These are phyloP conservation scores for Gisinianus flammeolus DNA, from an alignment of 2,888 invertebrate species.

Conservation along the genomic window DNA sequence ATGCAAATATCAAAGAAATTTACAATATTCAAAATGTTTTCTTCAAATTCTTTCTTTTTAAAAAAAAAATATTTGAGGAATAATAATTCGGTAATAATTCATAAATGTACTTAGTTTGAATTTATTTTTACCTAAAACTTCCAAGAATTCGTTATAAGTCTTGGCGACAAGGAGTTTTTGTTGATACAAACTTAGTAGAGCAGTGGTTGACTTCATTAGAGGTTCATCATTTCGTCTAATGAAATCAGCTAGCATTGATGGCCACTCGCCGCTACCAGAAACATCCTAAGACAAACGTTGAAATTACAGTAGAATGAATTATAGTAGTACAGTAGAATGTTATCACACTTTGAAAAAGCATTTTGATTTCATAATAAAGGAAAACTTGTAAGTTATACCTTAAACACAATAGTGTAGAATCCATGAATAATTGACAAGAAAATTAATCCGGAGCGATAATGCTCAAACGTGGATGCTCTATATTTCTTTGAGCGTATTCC, in stretches of 20 bases:
- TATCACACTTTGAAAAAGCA: too few relatives aligned
- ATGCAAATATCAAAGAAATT: conserved; percentile 18
- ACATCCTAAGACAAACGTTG: conserved; percentile 61
- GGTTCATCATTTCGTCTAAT: conserved; percentile 76
- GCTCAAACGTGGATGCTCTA: conserved; percentile 64
- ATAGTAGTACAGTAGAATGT: too few relatives aligned
- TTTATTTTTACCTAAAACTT: conserved; percentile 74
- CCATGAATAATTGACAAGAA: conserved; percentile 85
- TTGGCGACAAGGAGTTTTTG: conserved; percentile 89
- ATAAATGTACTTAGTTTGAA: neutral
- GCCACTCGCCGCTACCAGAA: conserved; percentile 80
- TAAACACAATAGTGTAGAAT: conserved; percentile 84
- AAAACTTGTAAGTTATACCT: too few relatives aligned
- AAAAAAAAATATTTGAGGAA: too few relatives aligned
- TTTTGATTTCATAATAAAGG: too few relatives aligned
- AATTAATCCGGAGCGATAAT: conserved; percentile 66
- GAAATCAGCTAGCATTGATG: conserved; percentile 85
- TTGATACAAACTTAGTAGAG: conserved; percentile 78
- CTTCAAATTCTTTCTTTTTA: too few relatives aligned
- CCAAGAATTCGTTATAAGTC: conserved; percentile 89
- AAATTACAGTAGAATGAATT: too few relatives aligned
- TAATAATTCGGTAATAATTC: too few relatives aligned
- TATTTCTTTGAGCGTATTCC: conserved; percentile 71
- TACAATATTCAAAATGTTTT: too few relatives aligned
- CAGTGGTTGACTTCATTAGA: conserved; percentile 85